These are phyloP conservation scores for Knipowitschia caucasica DNA, from an alignment of 2,797 vertebrate genomes.

Conservation along the genomic window DNA sequence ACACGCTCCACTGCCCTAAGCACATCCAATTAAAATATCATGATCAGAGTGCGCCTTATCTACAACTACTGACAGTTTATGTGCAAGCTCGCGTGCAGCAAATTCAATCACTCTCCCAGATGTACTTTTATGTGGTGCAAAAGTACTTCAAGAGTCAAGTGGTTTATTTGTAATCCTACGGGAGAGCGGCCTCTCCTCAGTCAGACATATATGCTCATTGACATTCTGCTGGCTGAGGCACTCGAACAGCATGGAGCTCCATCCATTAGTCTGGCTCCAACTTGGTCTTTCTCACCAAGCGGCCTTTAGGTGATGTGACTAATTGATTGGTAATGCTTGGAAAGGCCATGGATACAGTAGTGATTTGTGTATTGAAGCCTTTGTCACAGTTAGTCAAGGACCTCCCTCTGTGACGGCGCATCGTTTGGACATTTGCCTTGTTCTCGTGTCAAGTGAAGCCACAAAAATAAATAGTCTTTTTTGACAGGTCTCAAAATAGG, in stretches of 20 bases:
- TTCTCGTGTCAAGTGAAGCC: neutral
- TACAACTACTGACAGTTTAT: neutral
- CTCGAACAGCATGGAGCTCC: conserved; percentile 39
- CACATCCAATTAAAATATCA: neutral
- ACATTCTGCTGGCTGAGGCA: conserved; percentile 26
- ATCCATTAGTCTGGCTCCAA: conserved; percentile 46
- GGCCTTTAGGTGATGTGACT: conserved; percentile 26
- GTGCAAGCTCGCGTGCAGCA: neutral
- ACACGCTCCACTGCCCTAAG: conserved; percentile 23
- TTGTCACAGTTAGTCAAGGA: conserved; percentile 35
- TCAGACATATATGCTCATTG: conserved; percentile 35
- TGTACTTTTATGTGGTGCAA: conserved; percentile 8
- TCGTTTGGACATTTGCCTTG: neutral
- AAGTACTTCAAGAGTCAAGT: conserved; percentile 17
- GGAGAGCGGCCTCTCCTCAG: conserved; percentile 6
- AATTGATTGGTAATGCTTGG: conserved; percentile 36
- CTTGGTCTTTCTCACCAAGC: conserved; percentile 32
- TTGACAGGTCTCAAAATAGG: neutral
- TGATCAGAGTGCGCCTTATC: conserved; percentile 3
- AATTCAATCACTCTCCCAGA: conserved; percentile 9
- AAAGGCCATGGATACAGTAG: conserved; percentile 19
- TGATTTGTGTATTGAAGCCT: conserved; percentile 18
- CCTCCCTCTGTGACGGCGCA: conserved; percentile 1
- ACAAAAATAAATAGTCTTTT: neutral
- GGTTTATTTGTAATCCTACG: conserved; percentile 22